Conservation (phyloP, 2,888 invertebrate genomes). For the Lathronympha strigana region DNA sequence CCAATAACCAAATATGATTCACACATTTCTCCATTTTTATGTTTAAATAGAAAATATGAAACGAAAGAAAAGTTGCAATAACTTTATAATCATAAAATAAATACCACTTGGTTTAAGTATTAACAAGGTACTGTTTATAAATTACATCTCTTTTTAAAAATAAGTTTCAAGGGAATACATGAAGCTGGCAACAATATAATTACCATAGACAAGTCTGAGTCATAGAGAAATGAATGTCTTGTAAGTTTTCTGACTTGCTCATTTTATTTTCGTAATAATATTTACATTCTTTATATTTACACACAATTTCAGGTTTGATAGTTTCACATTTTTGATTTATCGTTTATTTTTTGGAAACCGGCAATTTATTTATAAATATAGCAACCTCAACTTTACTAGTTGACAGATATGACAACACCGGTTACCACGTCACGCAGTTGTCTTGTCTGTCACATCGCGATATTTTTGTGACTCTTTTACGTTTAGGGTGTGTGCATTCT, state of each 20-base stretch:
- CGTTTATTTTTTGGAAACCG: neutral
- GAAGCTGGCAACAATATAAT: neutral
- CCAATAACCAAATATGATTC: too few species aligned
- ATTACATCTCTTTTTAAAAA: too few species aligned
- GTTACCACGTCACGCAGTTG: conserved; percentile 84
- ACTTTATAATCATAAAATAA: too few species aligned
- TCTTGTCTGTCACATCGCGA: conserved; percentile 72
- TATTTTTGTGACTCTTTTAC: conserved; percentile 82
- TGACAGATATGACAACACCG: conserved; percentile 60
- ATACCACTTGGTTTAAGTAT: too few species aligned
- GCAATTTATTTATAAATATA: conserved; percentile 1
- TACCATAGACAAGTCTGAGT: neutral
- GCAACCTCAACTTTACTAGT: conserved; percentile 31
- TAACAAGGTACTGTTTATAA: too few species aligned
- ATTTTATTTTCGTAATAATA: neutral
- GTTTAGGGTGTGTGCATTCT: conserved; percentile 84
- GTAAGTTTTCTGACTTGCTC: neutral
- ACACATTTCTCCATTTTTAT: neutral
- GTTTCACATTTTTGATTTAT: neutral
- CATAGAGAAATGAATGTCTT: neutral
- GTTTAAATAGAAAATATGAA: neutral
- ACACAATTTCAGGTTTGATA: too few species aligned
- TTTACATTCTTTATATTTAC: neutral
- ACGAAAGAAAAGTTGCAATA: too few species aligned
- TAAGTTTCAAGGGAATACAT: neutral